Evolutionary conservation across 2,113 vertebrate species (phyloP).

Genomic region (Ptyas mucosa): DNA sequence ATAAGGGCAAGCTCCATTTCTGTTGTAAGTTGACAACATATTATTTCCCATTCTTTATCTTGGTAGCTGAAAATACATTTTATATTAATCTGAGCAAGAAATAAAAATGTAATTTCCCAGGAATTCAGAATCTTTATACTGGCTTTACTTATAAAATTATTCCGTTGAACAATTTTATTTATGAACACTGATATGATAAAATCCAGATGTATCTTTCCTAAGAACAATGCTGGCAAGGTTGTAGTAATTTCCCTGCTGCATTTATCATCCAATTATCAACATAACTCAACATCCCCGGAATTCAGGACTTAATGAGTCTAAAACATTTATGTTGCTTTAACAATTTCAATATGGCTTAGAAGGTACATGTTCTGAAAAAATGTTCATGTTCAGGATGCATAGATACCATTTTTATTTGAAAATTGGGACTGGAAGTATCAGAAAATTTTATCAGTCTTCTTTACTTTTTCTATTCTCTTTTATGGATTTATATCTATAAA

Average conservation of each 20-base stretch:
- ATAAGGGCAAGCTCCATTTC: not conserved
- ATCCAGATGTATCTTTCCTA: not conserved
- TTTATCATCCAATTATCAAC: conserved; percentile 10
- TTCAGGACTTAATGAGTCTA: conserved; percentile 1
- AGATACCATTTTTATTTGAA: not conserved
- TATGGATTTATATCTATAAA: not conserved
- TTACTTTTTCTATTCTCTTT: not conserved
- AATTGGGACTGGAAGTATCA: not conserved
- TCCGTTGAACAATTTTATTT: not conserved
- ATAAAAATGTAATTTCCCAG: not conserved
- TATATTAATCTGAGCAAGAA: not conserved
- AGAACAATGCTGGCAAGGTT: not conserved
- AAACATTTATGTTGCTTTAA: not conserved
- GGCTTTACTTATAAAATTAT: not conserved
- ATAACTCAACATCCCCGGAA: not conserved
- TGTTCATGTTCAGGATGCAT: not conserved
- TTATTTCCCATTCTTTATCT: not conserved
- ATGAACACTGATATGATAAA: not conserved
- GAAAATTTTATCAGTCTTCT: not conserved
- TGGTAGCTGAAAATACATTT: not conserved
- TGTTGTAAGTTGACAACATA: not conserved
- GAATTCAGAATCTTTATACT: not conserved
- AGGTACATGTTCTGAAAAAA: not conserved
- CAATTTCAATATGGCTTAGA: not conserved
- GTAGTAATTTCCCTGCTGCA: conserved; percentile 1